Conservation (phyloP, 2,888 invertebrate genomes). For the Callyntrura guangdongensis region DNA sequence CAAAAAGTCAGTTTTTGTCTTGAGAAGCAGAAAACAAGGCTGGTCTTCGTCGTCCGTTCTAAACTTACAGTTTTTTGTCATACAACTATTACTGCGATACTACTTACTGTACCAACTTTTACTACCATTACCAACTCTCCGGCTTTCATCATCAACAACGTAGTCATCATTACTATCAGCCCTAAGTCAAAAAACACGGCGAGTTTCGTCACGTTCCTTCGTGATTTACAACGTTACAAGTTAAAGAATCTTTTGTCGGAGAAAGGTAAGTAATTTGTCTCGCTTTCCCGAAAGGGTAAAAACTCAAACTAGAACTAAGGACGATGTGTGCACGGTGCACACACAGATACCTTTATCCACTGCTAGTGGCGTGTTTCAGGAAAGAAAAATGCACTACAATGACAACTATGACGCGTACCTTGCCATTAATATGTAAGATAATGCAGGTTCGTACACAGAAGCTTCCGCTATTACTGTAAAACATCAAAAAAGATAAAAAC, state of each 20-base stretch:
- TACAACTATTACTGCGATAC: neutral
- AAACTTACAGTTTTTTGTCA: conserved; percentile 16
- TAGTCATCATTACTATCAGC: conserved; percentile 40
- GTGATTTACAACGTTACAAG: conserved; percentile 67
- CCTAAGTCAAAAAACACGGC: conserved; percentile 50
- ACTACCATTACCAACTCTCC: neutral
- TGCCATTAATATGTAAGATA: too few relatives aligned
- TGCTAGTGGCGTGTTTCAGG: too few relatives aligned
- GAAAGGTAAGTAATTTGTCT: conserved; percentile 52
- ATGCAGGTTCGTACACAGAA: too few relatives aligned
- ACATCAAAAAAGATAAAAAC: too few relatives aligned
- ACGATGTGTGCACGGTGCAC: neutral
- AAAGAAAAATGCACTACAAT: too few relatives aligned
- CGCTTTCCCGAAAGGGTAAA: conserved; percentile 11
- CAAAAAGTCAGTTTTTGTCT: conserved; percentile 32
- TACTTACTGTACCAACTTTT: neutral
- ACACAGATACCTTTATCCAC: neutral
- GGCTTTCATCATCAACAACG: conserved; percentile 14
- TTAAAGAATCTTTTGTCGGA: conserved; percentile 13
- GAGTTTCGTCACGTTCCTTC: conserved; percentile 64
- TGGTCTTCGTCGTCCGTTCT: neutral
- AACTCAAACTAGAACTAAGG: neutral
- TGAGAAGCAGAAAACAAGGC: conserved; percentile 13
- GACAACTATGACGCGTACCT: too few relatives aligned
- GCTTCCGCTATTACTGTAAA: too few relatives aligned